Evolutionary conservation across 2,797 vertebrate genomes (phyloP).

Genomic region (Eidolon dupreanum): DNA sequence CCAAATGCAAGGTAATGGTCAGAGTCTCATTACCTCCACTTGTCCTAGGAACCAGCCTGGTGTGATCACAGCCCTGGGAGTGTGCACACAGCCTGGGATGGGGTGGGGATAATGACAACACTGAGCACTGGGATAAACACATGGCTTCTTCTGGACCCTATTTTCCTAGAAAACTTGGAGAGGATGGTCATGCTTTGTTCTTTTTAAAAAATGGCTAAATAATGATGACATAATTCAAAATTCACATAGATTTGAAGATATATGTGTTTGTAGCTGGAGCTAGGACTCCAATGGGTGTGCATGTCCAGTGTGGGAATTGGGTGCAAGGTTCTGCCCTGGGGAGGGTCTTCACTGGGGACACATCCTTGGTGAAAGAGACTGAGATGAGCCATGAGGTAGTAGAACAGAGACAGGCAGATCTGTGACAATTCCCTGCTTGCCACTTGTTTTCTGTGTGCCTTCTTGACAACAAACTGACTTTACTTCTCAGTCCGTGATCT

Average conservation of each 20-base stretch:
- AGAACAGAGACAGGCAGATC: not conserved
- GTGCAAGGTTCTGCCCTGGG: not conserved
- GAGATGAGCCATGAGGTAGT: not conserved
- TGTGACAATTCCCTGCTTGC: not conserved
- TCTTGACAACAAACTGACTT: not conserved
- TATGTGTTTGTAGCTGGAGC: not conserved
- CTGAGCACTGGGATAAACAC: not conserved
- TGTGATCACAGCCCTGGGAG: not conserved
- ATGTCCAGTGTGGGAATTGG: fast-evolving
- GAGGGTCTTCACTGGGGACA: not conserved
- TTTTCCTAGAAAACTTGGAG: not conserved
- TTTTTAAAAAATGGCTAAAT: not conserved
- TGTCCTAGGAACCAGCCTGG: not conserved
- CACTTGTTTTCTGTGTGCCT: not conserved
- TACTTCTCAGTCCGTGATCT: not conserved
- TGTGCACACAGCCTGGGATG: not conserved
- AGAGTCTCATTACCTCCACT: not conserved
- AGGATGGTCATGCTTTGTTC: not conserved
- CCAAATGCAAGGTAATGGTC: not conserved
- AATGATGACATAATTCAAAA: not conserved
- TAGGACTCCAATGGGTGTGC: not conserved
- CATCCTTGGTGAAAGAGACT: not conserved
- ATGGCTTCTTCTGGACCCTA: not conserved
- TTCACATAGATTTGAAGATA: not conserved
- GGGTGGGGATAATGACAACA: fast-evolving